These are phyloP conservation scores for Lepidostoma basale DNA, from an alignment of 1,140 invertebrate species.

Conservation along the genomic window DNA sequence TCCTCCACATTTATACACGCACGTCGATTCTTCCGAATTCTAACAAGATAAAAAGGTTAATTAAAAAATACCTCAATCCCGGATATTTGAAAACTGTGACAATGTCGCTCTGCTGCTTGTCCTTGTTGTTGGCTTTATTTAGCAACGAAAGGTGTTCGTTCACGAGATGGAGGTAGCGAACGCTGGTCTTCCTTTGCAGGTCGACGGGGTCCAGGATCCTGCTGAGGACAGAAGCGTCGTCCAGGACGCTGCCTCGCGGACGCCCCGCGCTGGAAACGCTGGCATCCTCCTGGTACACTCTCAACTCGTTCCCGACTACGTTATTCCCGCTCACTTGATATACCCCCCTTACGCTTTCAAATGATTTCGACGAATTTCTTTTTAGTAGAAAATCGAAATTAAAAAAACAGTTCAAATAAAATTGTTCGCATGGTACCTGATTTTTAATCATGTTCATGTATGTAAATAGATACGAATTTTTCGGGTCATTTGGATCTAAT, in stretches of 20 bases:
- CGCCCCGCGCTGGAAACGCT: neutral
- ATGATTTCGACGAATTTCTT: slow-evolving; percentile 12
- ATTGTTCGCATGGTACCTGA: slow-evolving; percentile 14
- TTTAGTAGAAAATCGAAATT: slow-evolving; percentile 34
- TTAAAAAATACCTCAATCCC: slow-evolving; percentile 47
- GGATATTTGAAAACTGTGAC: slow-evolving; percentile 49
- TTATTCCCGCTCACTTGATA: neutral
- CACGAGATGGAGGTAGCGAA: slow-evolving; percentile 60
- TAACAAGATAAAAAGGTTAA: no score
- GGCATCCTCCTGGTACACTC: neutral
- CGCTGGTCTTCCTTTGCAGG: slow-evolving; percentile 58
- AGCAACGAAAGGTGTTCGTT: slow-evolving; percentile 63
- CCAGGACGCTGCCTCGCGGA: slow-evolving; percentile 27
- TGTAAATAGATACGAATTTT: slow-evolving; percentile 37
- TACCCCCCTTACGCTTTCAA: neutral
- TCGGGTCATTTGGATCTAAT: slow-evolving; percentile 42
- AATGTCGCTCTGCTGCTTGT: slow-evolving; percentile 48
- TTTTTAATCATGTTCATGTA: slow-evolving; percentile 35
- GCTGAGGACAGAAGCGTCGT: slow-evolving; percentile 41
- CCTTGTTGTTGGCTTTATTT: slow-evolving; percentile 45
- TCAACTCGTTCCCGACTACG: neutral
- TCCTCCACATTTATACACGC: no score
- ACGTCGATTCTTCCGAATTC: no score
- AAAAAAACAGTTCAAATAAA: slow-evolving; percentile 37
- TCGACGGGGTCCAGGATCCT: slow-evolving; percentile 56